Evolutionary conservation across 2,113 vertebrate genomes (phyloP).

Genomic region (Catharus minimus): DNA sequence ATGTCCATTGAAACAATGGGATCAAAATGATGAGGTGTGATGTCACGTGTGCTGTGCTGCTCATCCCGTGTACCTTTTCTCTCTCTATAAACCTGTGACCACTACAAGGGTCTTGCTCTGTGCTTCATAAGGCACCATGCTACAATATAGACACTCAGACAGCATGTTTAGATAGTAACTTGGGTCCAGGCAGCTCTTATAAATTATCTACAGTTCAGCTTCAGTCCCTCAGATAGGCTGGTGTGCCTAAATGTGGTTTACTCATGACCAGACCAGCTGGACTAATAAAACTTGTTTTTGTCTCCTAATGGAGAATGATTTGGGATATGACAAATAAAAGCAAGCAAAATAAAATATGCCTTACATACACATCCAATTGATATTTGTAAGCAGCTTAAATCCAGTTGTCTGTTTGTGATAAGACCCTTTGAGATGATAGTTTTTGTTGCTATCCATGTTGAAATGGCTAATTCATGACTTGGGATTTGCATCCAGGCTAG

Average conservation of each 20-base stretch:
- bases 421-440: background rate
- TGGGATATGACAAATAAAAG: background rate
- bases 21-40: background rate
- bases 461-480: background rate
- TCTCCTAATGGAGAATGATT: background rate
- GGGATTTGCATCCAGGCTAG: background rate
- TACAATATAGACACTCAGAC: background rate
- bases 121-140: background rate
- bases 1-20: background rate
- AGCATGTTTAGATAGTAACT: background rate
- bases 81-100: background rate
- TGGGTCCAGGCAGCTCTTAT: background rate
- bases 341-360: background rate
- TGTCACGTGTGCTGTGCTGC: background rate
- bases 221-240: background rate
- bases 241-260: background rate
- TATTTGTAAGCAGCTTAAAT: background rate
- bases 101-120: background rate
- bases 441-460: background rate
- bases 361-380: background rate
- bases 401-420: background rate
- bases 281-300: background rate
- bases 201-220: background rate
- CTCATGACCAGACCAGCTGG: background rate
- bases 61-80: background rate